These are phyloP conservation scores for Cassiopea andromeda DNA, from an alignment of 30 jellyfish, hydroid and myxozoan species.

Conservation along the genomic window DNA sequence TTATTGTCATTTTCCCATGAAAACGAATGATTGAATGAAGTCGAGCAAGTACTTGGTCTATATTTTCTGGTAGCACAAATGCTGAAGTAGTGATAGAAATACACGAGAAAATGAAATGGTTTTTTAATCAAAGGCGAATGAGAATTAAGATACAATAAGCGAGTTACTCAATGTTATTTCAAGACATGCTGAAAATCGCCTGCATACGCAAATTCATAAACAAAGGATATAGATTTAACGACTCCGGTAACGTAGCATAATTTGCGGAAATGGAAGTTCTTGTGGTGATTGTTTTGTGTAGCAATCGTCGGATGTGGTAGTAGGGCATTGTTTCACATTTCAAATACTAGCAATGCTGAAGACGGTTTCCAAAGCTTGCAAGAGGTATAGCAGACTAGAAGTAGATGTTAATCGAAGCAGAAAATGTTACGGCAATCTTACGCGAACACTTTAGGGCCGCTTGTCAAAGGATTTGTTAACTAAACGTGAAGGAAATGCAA, in stretches of 20 bases:
- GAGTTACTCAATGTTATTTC: background rate
- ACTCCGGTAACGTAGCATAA: conserved; percentile 1
- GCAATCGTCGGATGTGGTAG: conserved; percentile 16
- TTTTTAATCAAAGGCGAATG: background rate
- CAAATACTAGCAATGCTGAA: conserved; percentile 1
- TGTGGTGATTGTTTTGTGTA: conserved; percentile 1
- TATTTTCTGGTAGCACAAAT: conserved; percentile 16
- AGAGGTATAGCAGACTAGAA: background rate
- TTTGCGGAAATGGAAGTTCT: conserved; percentile 11
- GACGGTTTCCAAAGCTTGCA: background rate
- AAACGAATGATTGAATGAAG: conserved; percentile 65
- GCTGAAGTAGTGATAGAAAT: background rate
- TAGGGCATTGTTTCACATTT: background rate
- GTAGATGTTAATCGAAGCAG: background rate
- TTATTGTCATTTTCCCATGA: background rate
- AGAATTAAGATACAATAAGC: background rate
- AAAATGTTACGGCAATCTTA: background rate
- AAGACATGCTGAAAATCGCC: background rate
- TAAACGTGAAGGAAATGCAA: conserved; percentile 55
- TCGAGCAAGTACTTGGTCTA: conserved; percentile 62
- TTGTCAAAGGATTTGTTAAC: background rate
- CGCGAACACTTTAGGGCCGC: background rate
- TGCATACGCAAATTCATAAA: background rate
- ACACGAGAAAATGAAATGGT: background rate
- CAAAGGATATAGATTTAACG: background rate